Evolutionary conservation across 53 echinoderm and acorn worm genomes (phyloP).

Genomic region (Astropecten irregularis): DNA sequence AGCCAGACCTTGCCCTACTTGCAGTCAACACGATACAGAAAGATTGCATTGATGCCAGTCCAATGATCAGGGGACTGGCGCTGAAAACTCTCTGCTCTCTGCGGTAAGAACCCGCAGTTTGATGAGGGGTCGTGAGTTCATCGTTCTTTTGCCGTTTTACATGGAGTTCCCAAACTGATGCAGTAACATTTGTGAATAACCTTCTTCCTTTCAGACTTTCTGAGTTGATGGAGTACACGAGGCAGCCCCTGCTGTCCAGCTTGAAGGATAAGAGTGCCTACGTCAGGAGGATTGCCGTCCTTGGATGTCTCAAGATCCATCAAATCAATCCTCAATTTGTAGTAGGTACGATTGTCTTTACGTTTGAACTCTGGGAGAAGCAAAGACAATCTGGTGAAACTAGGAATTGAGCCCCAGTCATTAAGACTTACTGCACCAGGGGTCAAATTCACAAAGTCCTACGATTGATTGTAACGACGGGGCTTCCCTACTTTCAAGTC

Average conservation of each 20-base stretch:
- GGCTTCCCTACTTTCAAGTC: no score
- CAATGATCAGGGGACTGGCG: slow-evolving; percentile 94
- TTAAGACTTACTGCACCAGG: no score
- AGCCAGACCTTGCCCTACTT: slow-evolving; percentile 82
- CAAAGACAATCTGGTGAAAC: background rate
- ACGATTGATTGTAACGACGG: no score
- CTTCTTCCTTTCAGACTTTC: slow-evolving; percentile 58
- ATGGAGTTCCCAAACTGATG: no score
- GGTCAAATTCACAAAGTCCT: no score
- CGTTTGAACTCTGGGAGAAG: no score
- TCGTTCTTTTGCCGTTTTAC: background rate
- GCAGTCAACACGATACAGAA: slow-evolving; percentile 89
- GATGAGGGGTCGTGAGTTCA: background rate
- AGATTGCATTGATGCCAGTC: slow-evolving; percentile 83
- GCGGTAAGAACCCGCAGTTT: slow-evolving; percentile 55
- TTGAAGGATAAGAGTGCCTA: slow-evolving; percentile 90
- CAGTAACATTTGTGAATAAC: background rate
- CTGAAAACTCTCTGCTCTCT: slow-evolving; percentile 88
- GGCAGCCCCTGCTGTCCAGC: slow-evolving; percentile 69
- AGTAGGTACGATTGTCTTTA: slow-evolving; percentile 79
- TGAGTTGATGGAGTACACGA: slow-evolving; percentile 81
- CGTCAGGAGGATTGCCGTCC: slow-evolving; percentile 79
- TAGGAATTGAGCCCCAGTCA: background rate
- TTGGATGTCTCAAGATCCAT: slow-evolving; percentile 76
- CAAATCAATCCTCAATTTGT: slow-evolving; percentile 64